A percentile compares a stretch with the other conserved stretches of the same genome.
Conservation (phyloP, 2,888 invertebrate genomes). For the Caenorhabditis doughertyi region DNA sequence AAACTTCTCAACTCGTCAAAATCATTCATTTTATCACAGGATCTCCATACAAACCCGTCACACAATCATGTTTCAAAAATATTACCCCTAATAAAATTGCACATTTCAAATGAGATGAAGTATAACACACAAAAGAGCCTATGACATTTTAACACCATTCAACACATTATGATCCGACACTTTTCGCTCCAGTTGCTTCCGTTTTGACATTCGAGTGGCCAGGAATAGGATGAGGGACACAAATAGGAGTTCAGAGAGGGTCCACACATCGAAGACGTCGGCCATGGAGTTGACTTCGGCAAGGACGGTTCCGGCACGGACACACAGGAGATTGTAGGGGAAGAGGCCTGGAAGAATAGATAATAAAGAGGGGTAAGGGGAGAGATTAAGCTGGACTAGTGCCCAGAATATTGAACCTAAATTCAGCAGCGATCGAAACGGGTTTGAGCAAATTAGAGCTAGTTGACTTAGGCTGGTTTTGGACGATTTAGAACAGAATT, state of each 20-base stretch:
- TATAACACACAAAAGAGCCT: background rate
- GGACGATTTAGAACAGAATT: no score
- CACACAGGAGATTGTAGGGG: slow-evolving; percentile 86
- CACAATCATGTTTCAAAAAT: background rate
- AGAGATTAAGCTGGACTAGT: background rate
- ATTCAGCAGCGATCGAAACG: background rate
- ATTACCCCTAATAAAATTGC: no score
- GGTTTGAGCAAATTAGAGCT: no score
- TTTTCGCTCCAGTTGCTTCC: background rate
- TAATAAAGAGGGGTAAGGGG: background rate
- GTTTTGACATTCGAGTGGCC: slow-evolving; percentile 32
- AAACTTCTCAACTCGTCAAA: no score
- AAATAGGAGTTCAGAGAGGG: slow-evolving; percentile 39
- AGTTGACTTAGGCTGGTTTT: no score
- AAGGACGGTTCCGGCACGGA: slow-evolving; percentile 85
- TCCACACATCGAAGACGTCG: slow-evolving; percentile 57
- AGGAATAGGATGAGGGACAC: slow-evolving; percentile 50
- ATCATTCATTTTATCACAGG: no score
- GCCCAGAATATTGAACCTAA: background rate
- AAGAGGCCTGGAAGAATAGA: slow-evolving; percentile 84
- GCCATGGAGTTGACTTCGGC: slow-evolving; percentile 52
- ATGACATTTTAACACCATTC: slow-evolving; percentile 34
- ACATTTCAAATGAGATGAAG: no score
- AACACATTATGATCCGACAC: slow-evolving; percentile 21
- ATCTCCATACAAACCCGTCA: no score